Base-by-base conservation (phyloP, 2,797 vertebrate species). In the Carapus acus region DNA sequence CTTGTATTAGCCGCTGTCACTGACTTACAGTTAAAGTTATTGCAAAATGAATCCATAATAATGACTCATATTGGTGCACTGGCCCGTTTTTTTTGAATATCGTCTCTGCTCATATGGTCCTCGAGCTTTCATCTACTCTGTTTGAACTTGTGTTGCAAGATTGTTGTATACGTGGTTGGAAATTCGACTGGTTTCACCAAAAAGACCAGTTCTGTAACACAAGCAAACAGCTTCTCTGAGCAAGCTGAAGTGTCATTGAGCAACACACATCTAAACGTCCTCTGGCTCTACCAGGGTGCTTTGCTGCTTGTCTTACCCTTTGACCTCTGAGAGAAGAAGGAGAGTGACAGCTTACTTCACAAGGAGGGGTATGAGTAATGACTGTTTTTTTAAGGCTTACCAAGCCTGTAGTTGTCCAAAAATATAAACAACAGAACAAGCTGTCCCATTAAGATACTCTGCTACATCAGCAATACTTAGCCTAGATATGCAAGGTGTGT, bases 111-210 rank as follows among this genome's bases (percentile, higher is more conserved):
- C n/a, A 50, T 15, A 7, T 21, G 4, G n/a, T 15, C 37, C 20
- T 15, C 29, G 49, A 27, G 9, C 24, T 27, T 27, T 9, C 24
- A 5, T 27, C 31, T 27, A 2, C 14, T 53, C 49, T 61, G 74
- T 69, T 60, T 53, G 8, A 68, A 65, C 74, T 69, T 72, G 76
- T 69, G 62, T 33, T 38, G 2, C n/a, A n/a, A n/a, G n/a, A n/a
- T n/a, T n/a, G n/a, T n/a, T n/a, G n/a, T 34, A 39, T 37, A 14
- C 34, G 34, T 16, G 49, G 54, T 39, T 54, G 18, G 19, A 17
- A 53, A 39, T 58, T 54, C 5, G 20, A 23, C 14, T 27, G 38
- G 40, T 47, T 67, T 31, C 11, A 3, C 34, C 15, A 14, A 18
- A 42, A 14, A 37, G 27, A 24, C 1, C 1, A 19, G 39, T 48